Conservation (phyloP, 2,113 vertebrate genomes). For the Cathartes aura region DNA sequence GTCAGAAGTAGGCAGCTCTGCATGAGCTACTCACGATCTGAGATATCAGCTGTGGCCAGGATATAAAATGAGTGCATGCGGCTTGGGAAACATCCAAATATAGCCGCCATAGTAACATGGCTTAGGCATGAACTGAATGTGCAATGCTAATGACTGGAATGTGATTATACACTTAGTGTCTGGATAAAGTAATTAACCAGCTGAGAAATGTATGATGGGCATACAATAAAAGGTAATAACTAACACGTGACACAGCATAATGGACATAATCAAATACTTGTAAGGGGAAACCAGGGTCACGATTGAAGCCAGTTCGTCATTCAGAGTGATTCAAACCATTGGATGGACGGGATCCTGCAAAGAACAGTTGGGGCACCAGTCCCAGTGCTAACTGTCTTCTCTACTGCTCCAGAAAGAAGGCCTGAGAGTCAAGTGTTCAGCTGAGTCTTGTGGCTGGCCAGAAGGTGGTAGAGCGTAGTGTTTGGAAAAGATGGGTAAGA, state of each 20-base stretch:
- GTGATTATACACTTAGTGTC: slow-evolving; percentile 13
- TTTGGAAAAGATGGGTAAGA: background rate
- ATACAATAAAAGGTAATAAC: slow-evolving; percentile 8
- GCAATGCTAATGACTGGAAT: background rate
- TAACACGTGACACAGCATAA: background rate
- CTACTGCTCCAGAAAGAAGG: background rate
- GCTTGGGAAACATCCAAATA: background rate
- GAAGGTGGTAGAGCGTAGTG: background rate
- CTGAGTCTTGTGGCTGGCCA: background rate
- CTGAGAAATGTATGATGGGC: slow-evolving; percentile 21
- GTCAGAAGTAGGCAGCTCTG: background rate
- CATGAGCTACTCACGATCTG: background rate
- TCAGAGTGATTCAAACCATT: background rate
- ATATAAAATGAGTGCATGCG: background rate
- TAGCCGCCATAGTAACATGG: background rate
- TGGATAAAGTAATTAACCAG: slow-evolving; percentile 10
- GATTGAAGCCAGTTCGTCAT: background rate
- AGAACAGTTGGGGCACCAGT: background rate
- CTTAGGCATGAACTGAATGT: background rate
- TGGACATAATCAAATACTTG: slow-evolving; percentile 12
- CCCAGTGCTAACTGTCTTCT: background rate
- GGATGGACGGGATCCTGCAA: background rate
- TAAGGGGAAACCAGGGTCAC: slow-evolving; percentile 16
- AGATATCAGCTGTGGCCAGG: background rate
- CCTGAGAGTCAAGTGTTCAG: background rate